Evolutionary conservation across 2,797 vertebrate genomes (phyloP).

Genomic region (Coregonus ussuriensis): DNA sequence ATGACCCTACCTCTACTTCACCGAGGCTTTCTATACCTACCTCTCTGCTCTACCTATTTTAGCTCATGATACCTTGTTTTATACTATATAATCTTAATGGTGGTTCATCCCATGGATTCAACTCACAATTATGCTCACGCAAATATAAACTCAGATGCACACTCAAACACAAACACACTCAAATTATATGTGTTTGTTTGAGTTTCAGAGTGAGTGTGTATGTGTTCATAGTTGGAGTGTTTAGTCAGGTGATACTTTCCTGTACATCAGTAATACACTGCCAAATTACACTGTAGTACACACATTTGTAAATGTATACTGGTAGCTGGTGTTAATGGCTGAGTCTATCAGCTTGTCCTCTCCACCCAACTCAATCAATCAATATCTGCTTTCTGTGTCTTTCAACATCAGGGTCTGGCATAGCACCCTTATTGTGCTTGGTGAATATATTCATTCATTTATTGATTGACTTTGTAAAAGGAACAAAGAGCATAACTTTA

Average conservation of each 20-base stretch:
- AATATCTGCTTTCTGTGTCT: constrained; percentile 28
- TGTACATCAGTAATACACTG: background rate
- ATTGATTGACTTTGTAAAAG: constrained; percentile 43
- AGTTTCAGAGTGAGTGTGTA: background rate
- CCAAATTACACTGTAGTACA: background rate
- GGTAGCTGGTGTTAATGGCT: background rate
- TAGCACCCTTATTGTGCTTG: constrained; percentile 3
- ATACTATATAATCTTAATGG: background rate
- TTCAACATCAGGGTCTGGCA: constrained; percentile 13
- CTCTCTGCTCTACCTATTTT: background rate
- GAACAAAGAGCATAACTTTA: constrained; percentile 31
- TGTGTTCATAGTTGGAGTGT: background rate
- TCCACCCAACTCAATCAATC: constrained; percentile 32
- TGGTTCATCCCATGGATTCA: background rate
- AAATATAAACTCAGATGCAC: background rate
- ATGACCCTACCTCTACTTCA: constrained; percentile 12
- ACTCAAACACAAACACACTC: background rate
- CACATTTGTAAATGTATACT: background rate
- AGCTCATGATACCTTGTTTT: background rate
- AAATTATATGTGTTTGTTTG: background rate
- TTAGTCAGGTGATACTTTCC: background rate
- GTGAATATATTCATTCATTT: constrained; percentile 50
- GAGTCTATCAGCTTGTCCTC: background rate
- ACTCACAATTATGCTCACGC: background rate
- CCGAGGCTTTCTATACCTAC: background rate